phyloP scores from a whole-genome alignment of 2,113 vertebrate species.

The Zosterops borbonicus region DNA sequence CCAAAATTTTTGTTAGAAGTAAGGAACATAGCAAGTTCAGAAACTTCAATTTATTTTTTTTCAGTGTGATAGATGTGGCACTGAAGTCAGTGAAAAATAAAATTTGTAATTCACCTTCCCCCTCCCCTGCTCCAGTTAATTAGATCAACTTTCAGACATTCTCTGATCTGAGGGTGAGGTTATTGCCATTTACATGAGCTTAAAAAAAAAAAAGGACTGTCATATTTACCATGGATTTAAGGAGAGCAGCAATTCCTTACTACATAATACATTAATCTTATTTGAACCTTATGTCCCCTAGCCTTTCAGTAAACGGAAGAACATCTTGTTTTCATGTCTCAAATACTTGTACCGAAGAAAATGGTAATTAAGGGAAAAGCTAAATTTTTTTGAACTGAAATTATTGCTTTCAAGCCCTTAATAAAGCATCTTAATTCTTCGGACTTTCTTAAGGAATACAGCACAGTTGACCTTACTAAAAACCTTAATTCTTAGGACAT shows the following conservation, averaged over 20 bases:
- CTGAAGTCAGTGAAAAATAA: neutral
- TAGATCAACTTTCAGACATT: neutral
- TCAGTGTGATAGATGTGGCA: accelerated
- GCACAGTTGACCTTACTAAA: neutral
- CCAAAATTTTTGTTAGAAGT: neutral
- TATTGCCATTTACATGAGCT: neutral
- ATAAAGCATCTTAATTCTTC: neutral
- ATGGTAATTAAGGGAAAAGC: neutral
- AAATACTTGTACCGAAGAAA: neutral
- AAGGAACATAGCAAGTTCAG: neutral
- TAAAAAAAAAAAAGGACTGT: neutral
- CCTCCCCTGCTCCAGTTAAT: neutral
- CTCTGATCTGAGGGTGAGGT: neutral
- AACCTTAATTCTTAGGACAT: neutral
- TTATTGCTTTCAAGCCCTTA: neutral
- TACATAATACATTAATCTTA: neutral
- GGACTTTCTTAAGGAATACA: neutral
- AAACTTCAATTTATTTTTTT: neutral
- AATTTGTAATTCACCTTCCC: neutral
- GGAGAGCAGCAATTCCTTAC: neutral
- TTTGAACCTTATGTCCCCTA: neutral
- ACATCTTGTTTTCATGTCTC: neutral
- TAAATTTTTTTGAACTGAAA: neutral
- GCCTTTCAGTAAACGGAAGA: neutral
- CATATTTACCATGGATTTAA: neutral